A percentile compares a stretch with the other conserved stretches of the same genome.
Conservation (phyloP, 64 coral and sea anemone species). For the Porites australiensis region DNA sequence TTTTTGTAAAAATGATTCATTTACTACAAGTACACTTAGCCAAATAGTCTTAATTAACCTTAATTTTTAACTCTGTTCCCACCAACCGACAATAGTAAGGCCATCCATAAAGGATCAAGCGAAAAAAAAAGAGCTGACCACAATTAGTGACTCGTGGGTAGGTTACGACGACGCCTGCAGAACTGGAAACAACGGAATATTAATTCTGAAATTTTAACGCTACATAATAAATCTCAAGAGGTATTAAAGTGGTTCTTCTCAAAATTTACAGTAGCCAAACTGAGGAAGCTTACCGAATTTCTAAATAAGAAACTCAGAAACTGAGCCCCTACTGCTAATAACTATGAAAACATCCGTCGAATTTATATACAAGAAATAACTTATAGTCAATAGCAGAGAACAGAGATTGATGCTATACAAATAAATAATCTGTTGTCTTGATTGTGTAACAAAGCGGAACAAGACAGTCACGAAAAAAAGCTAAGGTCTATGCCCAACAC, state of each 20-base stretch:
- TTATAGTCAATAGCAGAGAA: background rate
- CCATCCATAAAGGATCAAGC: too few relatives aligned
- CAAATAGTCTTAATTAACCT: background rate
- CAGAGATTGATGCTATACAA: background rate
- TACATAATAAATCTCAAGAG: too few relatives aligned
- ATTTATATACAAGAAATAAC: conserved; percentile 21
- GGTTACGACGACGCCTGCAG: background rate
- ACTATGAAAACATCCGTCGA: background rate
- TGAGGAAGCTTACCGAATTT: too few relatives aligned
- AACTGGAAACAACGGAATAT: too few relatives aligned
- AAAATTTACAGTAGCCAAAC: too few relatives aligned
- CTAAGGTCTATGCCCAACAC: background rate
- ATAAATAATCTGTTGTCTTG: conserved; percentile 21
- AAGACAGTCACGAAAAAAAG: too few relatives aligned
- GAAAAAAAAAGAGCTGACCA: background rate
- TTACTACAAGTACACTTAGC: background rate
- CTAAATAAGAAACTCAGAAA: too few relatives aligned
- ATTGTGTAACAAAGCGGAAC: background rate
- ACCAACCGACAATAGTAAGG: background rate
- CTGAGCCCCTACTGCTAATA: too few relatives aligned
- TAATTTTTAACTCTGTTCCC: background rate
- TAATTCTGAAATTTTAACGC: too few relatives aligned
- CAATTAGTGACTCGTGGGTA: background rate
- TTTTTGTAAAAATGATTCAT: background rate
- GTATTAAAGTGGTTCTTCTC: too few relatives aligned